Base-by-base conservation (phyloP, 2,113 vertebrate species). In the Pipra filicauda region DNA sequence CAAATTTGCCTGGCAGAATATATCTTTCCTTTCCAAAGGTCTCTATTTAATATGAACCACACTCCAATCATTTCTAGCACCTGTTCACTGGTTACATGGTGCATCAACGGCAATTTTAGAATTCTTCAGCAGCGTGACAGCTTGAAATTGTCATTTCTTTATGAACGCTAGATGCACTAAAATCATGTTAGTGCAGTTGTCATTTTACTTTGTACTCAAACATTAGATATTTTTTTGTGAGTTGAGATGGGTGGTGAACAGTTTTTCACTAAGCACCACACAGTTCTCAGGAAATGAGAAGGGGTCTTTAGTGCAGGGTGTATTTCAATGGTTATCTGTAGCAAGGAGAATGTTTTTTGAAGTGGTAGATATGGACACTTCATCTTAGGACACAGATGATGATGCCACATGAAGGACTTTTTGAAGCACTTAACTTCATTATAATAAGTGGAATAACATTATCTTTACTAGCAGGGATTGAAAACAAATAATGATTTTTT, bases 101-200 rank as follows among this genome's bases (percentile, higher is more conserved):
- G 66, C 95, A 97, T 96, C 96, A 94, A 76, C 94, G 89, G 89
- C 89, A 95, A 97, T 95, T 97, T 97, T n/a, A 88, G 93, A 72
- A 85, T 89, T 96, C 91, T 70, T 95, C 91, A 88, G 81, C 81
- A 88, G 91, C 44, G 22, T 95, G 93, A 96, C 95, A 97, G 93
- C 93, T 94, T 95, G 85, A 94, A 97, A 97, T 95, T 95, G 94
- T 92, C 86, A 72, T 95, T 96, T 95, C 91, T 91, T 89, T 94
- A 88, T 73, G 91, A 78, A 95, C 83, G 80, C 76, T 92, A 85
- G 85, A 85, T 85, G 83, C 75, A 72, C 62, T 66, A 41, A 96
- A 96, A 96, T 88, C 86, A 73, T 41, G 91, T 96, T 82, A 95
- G 93, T 23, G 70, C 90, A 84, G 41, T 71, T 89, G 64, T 96